phyloP scores from a whole-genome alignment of 2,113 vertebrate genomes.

The Stigmatopora argus region DNA sequence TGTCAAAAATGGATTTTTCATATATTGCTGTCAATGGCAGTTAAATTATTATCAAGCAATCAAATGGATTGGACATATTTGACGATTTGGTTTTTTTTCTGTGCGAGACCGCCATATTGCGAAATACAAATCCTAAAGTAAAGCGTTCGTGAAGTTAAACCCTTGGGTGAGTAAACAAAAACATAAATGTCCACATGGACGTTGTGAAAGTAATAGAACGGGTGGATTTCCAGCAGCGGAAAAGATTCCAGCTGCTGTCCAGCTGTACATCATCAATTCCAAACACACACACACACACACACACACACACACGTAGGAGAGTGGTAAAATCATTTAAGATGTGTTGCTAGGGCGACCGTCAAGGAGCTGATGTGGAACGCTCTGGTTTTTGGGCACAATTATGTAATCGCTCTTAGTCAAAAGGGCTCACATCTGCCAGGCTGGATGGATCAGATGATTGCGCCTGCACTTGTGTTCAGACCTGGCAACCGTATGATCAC shows the following conservation, averaged over 20 bases:
- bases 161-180: slow-evolving; percentile 16
- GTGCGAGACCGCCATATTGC: neutral
- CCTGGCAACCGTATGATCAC: slow-evolving; percentile 35
- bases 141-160: neutral
- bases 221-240: slow-evolving; percentile 25
- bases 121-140: neutral
- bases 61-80: too few species aligned
- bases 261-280: slow-evolving; percentile 42
- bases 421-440: slow-evolving; percentile 28
- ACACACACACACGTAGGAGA: neutral
- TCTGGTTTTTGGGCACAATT: slow-evolving; percentile 24
- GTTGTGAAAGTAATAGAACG: slow-evolving; percentile 23
- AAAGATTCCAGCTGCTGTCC: slow-evolving; percentile 27
- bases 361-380: slow-evolving; percentile 37
- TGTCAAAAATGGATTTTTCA: too few species aligned
- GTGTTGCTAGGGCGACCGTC: slow-evolving; percentile 53
- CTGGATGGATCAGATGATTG: slow-evolving; percentile 27
- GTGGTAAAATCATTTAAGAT: slow-evolving; percentile 46
- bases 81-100: neutral
- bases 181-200: slow-evolving; percentile 25
- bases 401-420: slow-evolving; percentile 30
- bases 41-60: too few species aligned
- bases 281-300: slow-evolving; percentile 19
- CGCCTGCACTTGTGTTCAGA: slow-evolving; percentile 5
- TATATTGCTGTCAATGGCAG: too few species aligned